These are phyloP conservation scores for Siniperca scherzeri DNA, from an alignment of 2,797 vertebrate species.

Conservation along the genomic window DNA sequence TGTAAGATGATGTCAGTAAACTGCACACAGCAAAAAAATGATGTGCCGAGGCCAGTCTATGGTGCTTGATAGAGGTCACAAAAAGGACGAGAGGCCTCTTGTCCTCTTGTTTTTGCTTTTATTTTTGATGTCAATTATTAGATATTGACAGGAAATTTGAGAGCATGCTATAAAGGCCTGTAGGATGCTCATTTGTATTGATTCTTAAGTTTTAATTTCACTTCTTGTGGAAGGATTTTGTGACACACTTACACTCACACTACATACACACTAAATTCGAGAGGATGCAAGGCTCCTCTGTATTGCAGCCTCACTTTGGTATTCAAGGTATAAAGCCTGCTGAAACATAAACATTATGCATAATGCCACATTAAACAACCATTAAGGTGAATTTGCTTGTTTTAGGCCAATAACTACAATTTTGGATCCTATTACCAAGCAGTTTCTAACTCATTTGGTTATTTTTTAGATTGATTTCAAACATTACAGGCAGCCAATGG, in stretches of 20 bases:
- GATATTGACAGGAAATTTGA: background rate
- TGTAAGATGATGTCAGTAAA: slow-evolving; percentile 7
- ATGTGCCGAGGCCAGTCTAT: background rate
- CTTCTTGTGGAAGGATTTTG: background rate
- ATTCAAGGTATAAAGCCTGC: background rate
- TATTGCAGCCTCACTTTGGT: slow-evolving; percentile 10
- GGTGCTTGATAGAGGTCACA: background rate
- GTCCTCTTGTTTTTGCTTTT: background rate
- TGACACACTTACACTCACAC: background rate
- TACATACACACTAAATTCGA: background rate
- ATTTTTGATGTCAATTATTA: background rate
- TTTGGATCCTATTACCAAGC: background rate
- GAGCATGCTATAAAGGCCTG: slow-evolving; percentile 10
- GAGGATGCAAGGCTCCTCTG: background rate
- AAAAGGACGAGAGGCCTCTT: background rate
- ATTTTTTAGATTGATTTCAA: slow-evolving; percentile 16
- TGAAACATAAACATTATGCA: background rate
- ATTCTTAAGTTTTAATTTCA: slow-evolving; percentile 22
- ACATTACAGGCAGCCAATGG: background rate
- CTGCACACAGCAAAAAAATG: background rate
- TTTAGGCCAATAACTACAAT: slow-evolving; percentile 18
- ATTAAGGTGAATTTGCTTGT: slow-evolving; percentile 23
- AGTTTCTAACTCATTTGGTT: slow-evolving; percentile 16
- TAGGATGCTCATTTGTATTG: background rate
- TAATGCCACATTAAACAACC: slow-evolving; percentile 37